Base-by-base conservation (phyloP, 2,797 vertebrate genomes). In the Astyanax mexicanus region DNA sequence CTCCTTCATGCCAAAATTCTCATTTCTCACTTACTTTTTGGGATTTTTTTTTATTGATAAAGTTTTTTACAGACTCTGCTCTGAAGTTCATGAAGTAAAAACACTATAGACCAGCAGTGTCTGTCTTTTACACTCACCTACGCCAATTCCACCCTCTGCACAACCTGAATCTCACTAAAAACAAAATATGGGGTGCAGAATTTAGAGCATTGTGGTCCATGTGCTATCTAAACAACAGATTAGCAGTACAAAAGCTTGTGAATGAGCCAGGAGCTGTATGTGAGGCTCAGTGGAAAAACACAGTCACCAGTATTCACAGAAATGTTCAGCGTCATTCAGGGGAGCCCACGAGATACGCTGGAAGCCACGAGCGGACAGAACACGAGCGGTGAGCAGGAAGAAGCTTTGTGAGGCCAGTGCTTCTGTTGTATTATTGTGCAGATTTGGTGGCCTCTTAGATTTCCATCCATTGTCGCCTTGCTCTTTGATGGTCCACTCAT, bases 401-500 rank as follows among this genome's bases (percentile, higher is more conserved):
- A 38, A 67, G 84, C 83, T 87, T 89, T 89, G 85, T 89, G 76
- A 65, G 65, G 23, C 71, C 65, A 6, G 82, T 80, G 74, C 52
- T 86, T 82, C 68, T 69, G 80, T 74, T 74, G 40, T 81, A 90
- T 93, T 92, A 84, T 92, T 92, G 92, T 93, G 92, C 88, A 92
- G 90, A 94, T 94, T 88, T 78, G 79, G 71, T 79, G 42, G 45
- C 54, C 79, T 42, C 62, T 85, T 73, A 23, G 72, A 84, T 86
- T 84, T 84, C 80, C 82, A 85, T 86, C 82, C 64, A 12, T 55
- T 40, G 67, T 71, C 52, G 10, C 9, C 5, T 54, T 32, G 75
- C 69, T 77, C 87, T 93, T 94, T 94, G 91, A 93, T 91, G 86
- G 76, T 54, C 72, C 85, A 79, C 89, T 91, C 76, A 64, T 81